Percentiles rank a stretch among this genome's conserved stretches.
phyloP scores from a whole-genome alignment of 2,113 vertebrate species.

The Megaceryle maxima region DNA sequence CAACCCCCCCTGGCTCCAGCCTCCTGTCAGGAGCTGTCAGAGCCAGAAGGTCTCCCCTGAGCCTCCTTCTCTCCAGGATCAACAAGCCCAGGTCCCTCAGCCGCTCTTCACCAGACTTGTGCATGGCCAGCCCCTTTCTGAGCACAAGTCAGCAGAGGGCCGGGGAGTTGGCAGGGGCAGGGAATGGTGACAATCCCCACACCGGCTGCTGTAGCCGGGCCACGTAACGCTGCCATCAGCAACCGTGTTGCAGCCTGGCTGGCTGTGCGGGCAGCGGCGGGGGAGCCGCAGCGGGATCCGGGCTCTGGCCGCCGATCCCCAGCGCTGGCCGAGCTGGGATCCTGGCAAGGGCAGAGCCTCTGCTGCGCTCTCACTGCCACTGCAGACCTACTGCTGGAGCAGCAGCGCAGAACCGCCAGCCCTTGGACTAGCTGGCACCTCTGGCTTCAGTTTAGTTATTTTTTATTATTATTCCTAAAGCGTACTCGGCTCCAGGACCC shows the following conservation, averaged over 20 bases:
- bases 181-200: not conserved
- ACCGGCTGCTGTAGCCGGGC: no score
- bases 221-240: no score
- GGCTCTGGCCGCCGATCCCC: not conserved
- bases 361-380: not conserved
- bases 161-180: not conserved
- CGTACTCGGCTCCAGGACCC: not conserved
- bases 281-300: not conserved
- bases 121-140: not conserved
- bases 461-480: not conserved
- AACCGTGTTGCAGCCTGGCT: not conserved
- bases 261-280: not conserved
- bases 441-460: not conserved
- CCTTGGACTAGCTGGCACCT: not conserved
- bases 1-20: no score
- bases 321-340: rapidly evolving
- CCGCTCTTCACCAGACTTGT: not conserved
- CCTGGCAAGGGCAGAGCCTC: no score
- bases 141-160: not conserved
- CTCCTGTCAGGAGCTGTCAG: no score
- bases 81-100: no score
- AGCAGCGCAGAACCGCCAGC: not conserved
- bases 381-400: not conserved
- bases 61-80: no score
- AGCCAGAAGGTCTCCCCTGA: no score